These are phyloP conservation scores for Momotus momota DNA, from an alignment of 2,797 vertebrate species.

Conservation along the genomic window DNA sequence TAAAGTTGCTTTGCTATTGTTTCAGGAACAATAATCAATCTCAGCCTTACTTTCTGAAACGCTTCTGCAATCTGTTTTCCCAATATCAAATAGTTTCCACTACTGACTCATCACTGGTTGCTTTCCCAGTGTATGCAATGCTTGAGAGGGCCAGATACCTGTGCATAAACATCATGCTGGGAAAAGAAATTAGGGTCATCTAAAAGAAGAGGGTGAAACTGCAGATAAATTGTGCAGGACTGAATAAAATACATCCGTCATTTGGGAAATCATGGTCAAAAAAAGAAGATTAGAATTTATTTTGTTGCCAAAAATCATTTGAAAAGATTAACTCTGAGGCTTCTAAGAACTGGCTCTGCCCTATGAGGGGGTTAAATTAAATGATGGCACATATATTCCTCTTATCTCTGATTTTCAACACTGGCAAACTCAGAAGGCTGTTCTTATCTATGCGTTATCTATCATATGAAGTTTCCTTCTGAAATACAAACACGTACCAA, in stretches of 20 bases:
- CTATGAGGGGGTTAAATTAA: background rate
- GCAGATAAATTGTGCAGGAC: background rate
- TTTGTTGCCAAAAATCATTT: background rate
- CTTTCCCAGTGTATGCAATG: conserved; percentile 21
- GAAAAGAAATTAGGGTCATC: background rate
- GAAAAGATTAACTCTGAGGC: background rate
- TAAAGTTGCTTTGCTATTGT: background rate
- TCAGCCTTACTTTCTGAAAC: conserved; percentile 38
- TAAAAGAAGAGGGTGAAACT: background rate
- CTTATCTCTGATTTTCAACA: background rate
- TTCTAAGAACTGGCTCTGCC: background rate
- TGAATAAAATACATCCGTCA: background rate
- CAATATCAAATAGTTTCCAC: conserved; percentile 63
- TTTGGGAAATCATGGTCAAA: background rate
- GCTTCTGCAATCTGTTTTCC: conserved; percentile 40
- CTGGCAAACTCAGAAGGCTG: background rate
- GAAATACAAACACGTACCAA: background rate
- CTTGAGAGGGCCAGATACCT: conserved; percentile 25
- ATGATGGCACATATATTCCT: background rate
- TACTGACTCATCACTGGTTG: conserved; percentile 58
- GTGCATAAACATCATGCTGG: conserved; percentile 3
- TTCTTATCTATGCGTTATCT: background rate
- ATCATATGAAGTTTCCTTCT: background rate
- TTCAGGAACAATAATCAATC: background rate
- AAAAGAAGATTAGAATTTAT: background rate